Base-by-base conservation (phyloP, 2,888 invertebrate species). In the Ommatoiulus sabulosus region DNA sequence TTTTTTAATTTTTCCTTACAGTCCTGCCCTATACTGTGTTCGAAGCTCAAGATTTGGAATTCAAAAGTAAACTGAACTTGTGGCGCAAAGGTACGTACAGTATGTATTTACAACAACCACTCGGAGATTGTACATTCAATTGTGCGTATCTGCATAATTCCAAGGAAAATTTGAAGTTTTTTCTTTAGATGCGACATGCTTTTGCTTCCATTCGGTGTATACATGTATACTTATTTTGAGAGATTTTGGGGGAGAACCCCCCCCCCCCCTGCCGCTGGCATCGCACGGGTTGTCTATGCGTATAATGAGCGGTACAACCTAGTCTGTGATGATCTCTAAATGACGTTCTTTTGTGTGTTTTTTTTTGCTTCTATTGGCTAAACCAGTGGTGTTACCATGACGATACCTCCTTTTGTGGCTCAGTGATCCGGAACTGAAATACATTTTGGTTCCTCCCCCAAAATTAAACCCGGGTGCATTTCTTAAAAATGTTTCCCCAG, bases 321-420 rank as follows among this genome's bases (percentile, higher is more conserved):
- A n/a, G 24, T 20, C 72, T 72, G n/a, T 72, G n/a, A 72, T 72
- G 72, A 72, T 72, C 72, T 72, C 63, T 72, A 72, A 72, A 72
- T 72, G 72, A 63, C 20, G 20, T n/a, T 72, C 72, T 24, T 72
- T 72, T 72, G 72, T 72, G 24, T 20, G 0, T 35, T 35, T 24
- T 24, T 10, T 24, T 72, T 12, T 24, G 72, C 72, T 7, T 72
- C 24, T 72, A 24, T 24, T 72, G 20, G 24, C 24, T 72, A 7
- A 8, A 24, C 24, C 20, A 63, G 24, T 24, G 20, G 72, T 24
- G 72, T 72, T 72, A 20, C 72, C 24, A 72, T 72, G 72, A 20
- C 72, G 72, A 72, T 72, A 72, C 72, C 72, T 72, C 20, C 72
- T 72, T 72, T 72, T 72, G 24, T 72, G 72, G 72, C 4, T 3